These are phyloP conservation scores for Oligia fasciuncula DNA, from an alignment of 2,888 invertebrate genomes.

Conservation along the genomic window DNA sequence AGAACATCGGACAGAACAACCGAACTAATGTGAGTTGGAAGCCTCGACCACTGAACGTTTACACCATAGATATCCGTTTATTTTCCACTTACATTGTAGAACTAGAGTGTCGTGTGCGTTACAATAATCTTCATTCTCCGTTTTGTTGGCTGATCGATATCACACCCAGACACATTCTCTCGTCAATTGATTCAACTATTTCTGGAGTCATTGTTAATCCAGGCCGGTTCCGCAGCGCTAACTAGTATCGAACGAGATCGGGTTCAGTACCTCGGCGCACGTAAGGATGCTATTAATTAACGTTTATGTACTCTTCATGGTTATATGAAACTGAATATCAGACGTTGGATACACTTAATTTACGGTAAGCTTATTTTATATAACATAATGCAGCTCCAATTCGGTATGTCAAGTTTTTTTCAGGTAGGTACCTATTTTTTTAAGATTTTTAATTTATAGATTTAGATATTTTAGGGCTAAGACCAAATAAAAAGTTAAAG, in stretches of 20 bases:
- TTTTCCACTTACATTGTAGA: conserved; percentile 9
- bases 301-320: conserved; percentile 36
- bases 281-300: conserved; percentile 57
- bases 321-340: conserved; percentile 50
- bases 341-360: conserved; percentile 30
- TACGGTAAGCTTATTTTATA: conserved; percentile 44
- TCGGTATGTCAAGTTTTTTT: too few relatives aligned
- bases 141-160: conserved; percentile 60
- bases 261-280: conserved; percentile 30
- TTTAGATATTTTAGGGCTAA: too few relatives aligned
- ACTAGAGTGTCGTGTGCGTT: conserved; percentile 13
- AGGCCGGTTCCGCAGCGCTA: conserved; percentile 35
- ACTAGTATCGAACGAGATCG: conserved; percentile 45
- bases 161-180: conserved; percentile 60
- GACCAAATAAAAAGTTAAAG: too few relatives aligned
- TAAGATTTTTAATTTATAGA: too few relatives aligned
- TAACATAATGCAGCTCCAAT: not conserved
- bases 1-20: conserved; percentile 3
- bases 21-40: conserved; percentile 25
- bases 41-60: conserved; percentile 10
- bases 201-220: conserved; percentile 60
- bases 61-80: not conserved
- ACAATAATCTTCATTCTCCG: conserved; percentile 19
- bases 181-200: conserved; percentile 64
- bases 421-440: too few relatives aligned